A percentile compares a stretch with the other conserved stretches of the same genome.
phyloP scores from a whole-genome alignment of 2,888 invertebrate species.

The Eristalis pertinax region DNA sequence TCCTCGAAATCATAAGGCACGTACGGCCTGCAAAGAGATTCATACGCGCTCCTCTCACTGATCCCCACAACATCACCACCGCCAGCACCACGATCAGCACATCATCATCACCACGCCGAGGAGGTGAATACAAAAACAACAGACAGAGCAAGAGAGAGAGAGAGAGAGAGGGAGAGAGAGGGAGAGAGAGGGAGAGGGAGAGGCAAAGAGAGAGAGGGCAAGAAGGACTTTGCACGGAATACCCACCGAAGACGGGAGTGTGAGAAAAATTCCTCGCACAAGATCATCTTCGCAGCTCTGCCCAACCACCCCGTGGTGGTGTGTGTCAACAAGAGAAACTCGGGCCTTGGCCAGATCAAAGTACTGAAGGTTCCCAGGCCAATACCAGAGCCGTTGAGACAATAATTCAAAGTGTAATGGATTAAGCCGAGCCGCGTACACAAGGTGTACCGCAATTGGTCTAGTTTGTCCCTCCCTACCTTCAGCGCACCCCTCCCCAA shows the following conservation, averaged over 20 bases:
- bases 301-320: neutral
- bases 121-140: no score
- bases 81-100: neutral
- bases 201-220: neutral
- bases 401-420: conserved; percentile 50
- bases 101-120: neutral
- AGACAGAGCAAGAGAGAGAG: neutral
- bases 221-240: conserved; percentile 35
- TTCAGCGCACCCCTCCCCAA: neutral
- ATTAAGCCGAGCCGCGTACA: conserved; percentile 1
- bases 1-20: conserved; percentile 37
- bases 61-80: neutral
- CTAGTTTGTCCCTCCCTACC: conserved; percentile 29
- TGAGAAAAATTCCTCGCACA: conserved; percentile 32
- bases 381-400: conserved; percentile 2
- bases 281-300: conserved; percentile 11
- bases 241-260: conserved; percentile 21
- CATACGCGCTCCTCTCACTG: neutral
- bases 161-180: neutral
- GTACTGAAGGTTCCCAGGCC: neutral
- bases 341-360: neutral
- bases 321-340: neutral
- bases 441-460: conserved; percentile 56
- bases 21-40: conserved; percentile 30
- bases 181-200: no score